Base-by-base conservation (phyloP, 2,888 invertebrate species). In the Esperia sulphurella region DNA sequence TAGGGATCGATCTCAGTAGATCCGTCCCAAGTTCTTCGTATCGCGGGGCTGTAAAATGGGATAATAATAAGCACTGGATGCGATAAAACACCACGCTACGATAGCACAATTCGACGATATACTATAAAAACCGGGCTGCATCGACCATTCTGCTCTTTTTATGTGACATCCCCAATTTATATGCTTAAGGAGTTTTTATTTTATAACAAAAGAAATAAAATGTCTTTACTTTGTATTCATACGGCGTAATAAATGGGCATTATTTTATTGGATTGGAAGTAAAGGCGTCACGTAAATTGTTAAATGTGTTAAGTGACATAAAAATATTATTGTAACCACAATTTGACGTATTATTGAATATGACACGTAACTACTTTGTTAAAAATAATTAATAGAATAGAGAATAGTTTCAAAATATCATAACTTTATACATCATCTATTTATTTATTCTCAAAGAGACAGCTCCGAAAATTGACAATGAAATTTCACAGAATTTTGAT, bases 81-180 rank as follows among this genome's bases (percentile, higher is more conserved):
- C 69, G 66, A 75, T 78, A 79, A 78, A 79, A 75, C 69, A 67
- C 56, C 63, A 53, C 63, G 67, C 70, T 72, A 76, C 71, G 69
- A 68, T 61, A 70, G 63, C 68, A 68, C 70, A 70, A 77, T 74
- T 73, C 75, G 70, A 75, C 73, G 76, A 75, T 74, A 71, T 57
- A 44, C 64, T 63, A 73, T 79, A 80, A 79, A n/a, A 80, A 73
- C 62, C 50, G 58, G 57, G 59, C 68, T 65, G 71, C 71, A 73
- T 69, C 63, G 61, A 60, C 68, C 67, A 63, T 71, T 70, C 59
- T 54, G 30, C 56, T 60, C 61, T 59, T 62, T 77, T 75, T 74
- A 75, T 71, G 61, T 66, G 62, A 63, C 68, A 59, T 57, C 63
- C 53, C 62, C 71, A 73, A 77, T 79, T 74, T 75, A 75, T 76